Evolutionary conservation across 2,888 invertebrate species (phyloP), one percentile per base, ranked within the genome.

Genomic region (Perdita meconis): DNA sequence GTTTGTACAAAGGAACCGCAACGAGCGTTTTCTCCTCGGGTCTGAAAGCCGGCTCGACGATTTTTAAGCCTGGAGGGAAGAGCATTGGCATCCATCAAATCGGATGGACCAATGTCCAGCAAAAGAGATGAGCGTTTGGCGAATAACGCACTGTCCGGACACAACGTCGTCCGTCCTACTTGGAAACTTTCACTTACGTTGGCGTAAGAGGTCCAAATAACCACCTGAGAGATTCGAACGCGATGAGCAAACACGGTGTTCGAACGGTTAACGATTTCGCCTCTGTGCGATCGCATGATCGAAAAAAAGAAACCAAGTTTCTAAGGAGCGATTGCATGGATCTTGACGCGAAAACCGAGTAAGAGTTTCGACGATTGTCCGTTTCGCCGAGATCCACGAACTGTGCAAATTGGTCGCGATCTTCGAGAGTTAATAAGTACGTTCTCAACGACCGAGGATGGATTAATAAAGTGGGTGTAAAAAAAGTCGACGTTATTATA

Each of bases 111-210:
- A 53, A 38, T 55, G 60, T 79, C 68, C 71, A 22, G 42, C 42
- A 79, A 74, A 64, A 69, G 78, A 79, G 89, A 88, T 82, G 88
- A 89, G 87, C 84, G 87, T 90, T 90, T 89, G 89, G 89, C 90
- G 88, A 90, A 87, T 85, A 87, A 82, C 82, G 84, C 81, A 80
- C 77, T 82, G 80, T 77, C 80, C 82, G 78, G 86, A 88, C 87
- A 87, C 87, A 83, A 86, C 78, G 88, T 87, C 85, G 87, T 83
- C 84, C 88, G 92, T 90, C 91, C 92, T 91, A 92, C 92, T 92
- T 92, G 90, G 86, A 84, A 90, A 92, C 92, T 92, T 92, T 92
- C 92, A 92, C 92, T 92, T 90, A 86, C 81, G 88, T 88, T 90
- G 89, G 87, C 91, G 90, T 91, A 90, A 91, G 90, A 90, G 88